Conservation (phyloP, 2,888 invertebrate genomes). For the Drosophila paracracens region DNA sequence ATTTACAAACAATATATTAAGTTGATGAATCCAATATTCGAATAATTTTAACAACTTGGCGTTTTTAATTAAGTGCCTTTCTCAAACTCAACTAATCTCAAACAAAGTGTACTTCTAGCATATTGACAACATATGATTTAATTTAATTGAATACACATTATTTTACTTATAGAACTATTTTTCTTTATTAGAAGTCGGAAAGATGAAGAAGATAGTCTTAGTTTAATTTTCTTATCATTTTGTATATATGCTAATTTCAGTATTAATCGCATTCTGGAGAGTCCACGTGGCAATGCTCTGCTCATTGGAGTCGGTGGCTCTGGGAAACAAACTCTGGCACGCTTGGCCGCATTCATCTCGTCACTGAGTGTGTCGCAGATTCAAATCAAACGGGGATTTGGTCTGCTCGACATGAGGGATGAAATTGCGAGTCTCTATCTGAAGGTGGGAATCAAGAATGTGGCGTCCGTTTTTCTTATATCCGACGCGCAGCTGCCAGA, state of each 20-base stretch:
- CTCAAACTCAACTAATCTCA: not conserved
- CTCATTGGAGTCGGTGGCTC: conserved; percentile 98
- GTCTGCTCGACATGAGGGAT: conserved; percentile 91
- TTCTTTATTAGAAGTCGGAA: not conserved
- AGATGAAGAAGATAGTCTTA: not conserved
- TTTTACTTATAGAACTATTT: not conserved
- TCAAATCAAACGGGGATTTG: conserved; percentile 94
- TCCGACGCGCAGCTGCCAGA: conserved; percentile 97
- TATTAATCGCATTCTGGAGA: conserved; percentile 96
- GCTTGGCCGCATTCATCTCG: conserved; percentile 95
- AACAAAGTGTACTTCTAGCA: not conserved
- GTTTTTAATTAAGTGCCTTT: not conserved
- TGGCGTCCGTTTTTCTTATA: conserved; percentile 95
- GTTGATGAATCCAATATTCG: not conserved
- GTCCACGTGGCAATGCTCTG: conserved; percentile 95
- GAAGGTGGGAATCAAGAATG: conserved; percentile 94
- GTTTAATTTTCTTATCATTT: not conserved
- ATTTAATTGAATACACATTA: not conserved
- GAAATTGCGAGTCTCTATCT: conserved; percentile 91
- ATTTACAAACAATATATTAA: not conserved
- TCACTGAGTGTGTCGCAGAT: conserved; percentile 96
- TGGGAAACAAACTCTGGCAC: conserved; percentile 96
- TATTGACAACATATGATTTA: not conserved
- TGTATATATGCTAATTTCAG: conserved; percentile 81
- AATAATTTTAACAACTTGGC: not conserved